phyloP scores from a whole-genome alignment of 2,888 invertebrate species.

The Linyphia triangularis region DNA sequence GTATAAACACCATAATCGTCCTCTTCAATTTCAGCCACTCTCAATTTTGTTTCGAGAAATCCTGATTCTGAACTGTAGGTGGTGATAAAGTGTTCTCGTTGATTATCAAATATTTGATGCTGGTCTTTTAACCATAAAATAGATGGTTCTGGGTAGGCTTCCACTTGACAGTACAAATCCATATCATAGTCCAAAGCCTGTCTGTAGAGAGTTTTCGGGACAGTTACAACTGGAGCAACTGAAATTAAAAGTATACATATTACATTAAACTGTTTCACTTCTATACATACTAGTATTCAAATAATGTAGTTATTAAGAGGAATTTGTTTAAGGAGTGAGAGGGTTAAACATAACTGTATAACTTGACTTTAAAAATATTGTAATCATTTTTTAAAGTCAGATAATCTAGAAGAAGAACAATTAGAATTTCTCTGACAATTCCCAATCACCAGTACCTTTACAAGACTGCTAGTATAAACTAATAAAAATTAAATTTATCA shows the following conservation, averaged over 20 bases:
- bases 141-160: slow-evolving; percentile 95
- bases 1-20: slow-evolving; percentile 91
- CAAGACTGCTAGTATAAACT: no score
- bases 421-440: no score
- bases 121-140: slow-evolving; percentile 93
- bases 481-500: no score
- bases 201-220: slow-evolving; percentile 86
- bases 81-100: slow-evolving; percentile 88
- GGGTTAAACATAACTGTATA: no score
- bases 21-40: slow-evolving; percentile 94
- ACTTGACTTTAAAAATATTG: no score
- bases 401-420: no score
- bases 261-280: no score
- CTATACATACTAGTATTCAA: no score
- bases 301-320: no score
- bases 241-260: slow-evolving; percentile 19
- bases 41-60: slow-evolving; percentile 92
- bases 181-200: slow-evolving; percentile 95
- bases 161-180: slow-evolving; percentile 96
- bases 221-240: slow-evolving; percentile 90
- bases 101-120: slow-evolving; percentile 90
- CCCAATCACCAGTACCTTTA: no score
- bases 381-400: no score
- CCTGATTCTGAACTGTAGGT: slow-evolving; percentile 95
- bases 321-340: no score